Evolutionary conservation across 2,113 vertebrate genomes (phyloP).

Genomic region (Urocitellus parryii): DNA sequence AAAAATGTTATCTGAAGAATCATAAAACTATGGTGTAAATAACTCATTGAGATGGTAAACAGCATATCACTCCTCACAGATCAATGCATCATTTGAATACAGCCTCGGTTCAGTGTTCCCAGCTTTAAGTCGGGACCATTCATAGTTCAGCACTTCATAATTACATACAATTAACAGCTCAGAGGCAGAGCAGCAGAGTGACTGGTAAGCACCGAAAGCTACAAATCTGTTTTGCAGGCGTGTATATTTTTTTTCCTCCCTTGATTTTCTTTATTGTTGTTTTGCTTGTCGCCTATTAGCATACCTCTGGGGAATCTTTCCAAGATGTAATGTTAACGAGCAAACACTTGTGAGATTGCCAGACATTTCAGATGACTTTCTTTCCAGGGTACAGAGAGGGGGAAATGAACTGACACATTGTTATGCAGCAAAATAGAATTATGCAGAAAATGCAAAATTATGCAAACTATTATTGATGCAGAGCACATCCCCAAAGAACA

Average conservation of each 20-base stretch:
- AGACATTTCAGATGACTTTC: constrained; percentile 70
- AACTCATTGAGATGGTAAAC: constrained; percentile 61
- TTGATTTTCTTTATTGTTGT: constrained; percentile 81
- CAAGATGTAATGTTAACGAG: constrained; percentile 74
- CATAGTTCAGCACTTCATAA: constrained; percentile 76
- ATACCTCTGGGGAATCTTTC: constrained; percentile 77
- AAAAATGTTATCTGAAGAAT: constrained; percentile 66
- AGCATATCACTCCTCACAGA: constrained; percentile 55
- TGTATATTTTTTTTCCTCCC: constrained; percentile 68
- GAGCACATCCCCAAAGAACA: constrained; percentile 65
- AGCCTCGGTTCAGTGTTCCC: constrained; percentile 33
- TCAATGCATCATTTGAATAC: constrained; percentile 59
- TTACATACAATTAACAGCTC: constrained; percentile 78
- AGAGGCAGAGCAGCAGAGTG: constrained; percentile 55
- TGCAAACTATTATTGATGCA: constrained; percentile 75
- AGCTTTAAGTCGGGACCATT: constrained; percentile 63
- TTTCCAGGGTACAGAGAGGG: constrained; percentile 67
- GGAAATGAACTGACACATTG: constrained; percentile 64
- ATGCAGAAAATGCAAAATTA: constrained; percentile 82
- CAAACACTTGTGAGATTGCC: constrained; percentile 71
- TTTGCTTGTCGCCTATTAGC: constrained; percentile 80
- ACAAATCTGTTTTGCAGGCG: constrained; percentile 73
- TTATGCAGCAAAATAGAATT: constrained; percentile 75
- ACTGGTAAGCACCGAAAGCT: constrained; percentile 61
- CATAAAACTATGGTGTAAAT: constrained; percentile 43